A percentile compares a stretch with the other conserved stretches of the same genome.
Conservation (phyloP, 1,140 invertebrate species). For the Bombyx mori region ASM3026992v2 NC_085123.1:5506001-5506500, state of each 20-base stretch:
- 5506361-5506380: constrained; percentile 1
- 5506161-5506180: constrained; percentile 44
- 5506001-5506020: constrained; percentile 85
- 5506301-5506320: constrained; percentile 62
- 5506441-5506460: constrained; percentile 65
- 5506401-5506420: constrained; percentile 66
- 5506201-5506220: constrained; percentile 74
- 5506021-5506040: constrained; percentile 77
- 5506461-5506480: constrained; percentile 76
- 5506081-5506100: neutral
- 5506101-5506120: neutral
- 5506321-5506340: neutral
- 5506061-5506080: constrained; percentile 11
- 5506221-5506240: constrained; percentile 82
- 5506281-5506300: constrained; percentile 54
- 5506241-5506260: constrained; percentile 90
- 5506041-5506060: constrained; percentile 40
- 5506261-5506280: constrained; percentile 81
- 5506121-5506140: constrained; percentile 64
- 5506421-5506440: constrained; percentile 47
- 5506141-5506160: constrained; percentile 65
- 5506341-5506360: neutral
- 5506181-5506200: constrained; percentile 42
- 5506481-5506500: constrained; percentile 77
- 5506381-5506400: constrained; percentile 44